Percentiles rank a stretch among this genome's conserved stretches.
phyloP scores from a whole-genome alignment of 2,888 invertebrate genomes.

The Aquatica leii region DNA sequence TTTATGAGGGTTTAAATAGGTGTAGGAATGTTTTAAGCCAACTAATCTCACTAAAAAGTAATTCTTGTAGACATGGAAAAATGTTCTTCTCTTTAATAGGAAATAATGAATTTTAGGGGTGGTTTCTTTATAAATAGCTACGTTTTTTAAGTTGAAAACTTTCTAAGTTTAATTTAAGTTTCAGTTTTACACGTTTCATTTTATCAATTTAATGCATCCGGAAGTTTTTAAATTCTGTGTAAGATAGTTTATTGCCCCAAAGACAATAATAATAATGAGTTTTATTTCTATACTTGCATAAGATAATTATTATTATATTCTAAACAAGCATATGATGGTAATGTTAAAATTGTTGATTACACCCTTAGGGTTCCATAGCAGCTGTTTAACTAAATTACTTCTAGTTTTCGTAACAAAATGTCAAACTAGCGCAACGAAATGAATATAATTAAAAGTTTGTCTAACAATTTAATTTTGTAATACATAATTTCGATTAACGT shows the following conservation, averaged over 20 bases:
- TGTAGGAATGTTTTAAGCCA: conserved; percentile 32
- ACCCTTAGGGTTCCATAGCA: conserved; percentile 19
- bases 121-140: conserved; percentile 28
- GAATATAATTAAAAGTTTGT: conserved; percentile 9
- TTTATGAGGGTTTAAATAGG: conserved; percentile 37
- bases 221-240: not conserved
- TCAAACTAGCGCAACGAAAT: conserved; percentile 9
- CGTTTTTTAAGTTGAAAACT: conserved; percentile 20
- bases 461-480: not conserved
- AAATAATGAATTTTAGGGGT: conserved; percentile 31
- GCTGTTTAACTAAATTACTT: conserved; percentile 26
- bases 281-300: conserved; percentile 20
- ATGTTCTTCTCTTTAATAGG: conserved; percentile 28
- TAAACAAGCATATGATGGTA: conserved; percentile 19
- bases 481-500: not conserved
- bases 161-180: conserved; percentile 18
- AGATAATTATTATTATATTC: conserved; percentile 24
- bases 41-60: conserved; percentile 32
- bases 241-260: not conserved
- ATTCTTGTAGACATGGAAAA: conserved; percentile 33
- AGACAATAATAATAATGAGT: conserved; percentile 11
- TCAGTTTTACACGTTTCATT: not conserved
- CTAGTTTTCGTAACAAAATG: conserved; percentile 12
- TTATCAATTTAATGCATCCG: not conserved
- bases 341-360: conserved; percentile 26